phyloP scores from a whole-genome alignment of 2,888 invertebrate species.

The Amphipyra berbera region DNA sequence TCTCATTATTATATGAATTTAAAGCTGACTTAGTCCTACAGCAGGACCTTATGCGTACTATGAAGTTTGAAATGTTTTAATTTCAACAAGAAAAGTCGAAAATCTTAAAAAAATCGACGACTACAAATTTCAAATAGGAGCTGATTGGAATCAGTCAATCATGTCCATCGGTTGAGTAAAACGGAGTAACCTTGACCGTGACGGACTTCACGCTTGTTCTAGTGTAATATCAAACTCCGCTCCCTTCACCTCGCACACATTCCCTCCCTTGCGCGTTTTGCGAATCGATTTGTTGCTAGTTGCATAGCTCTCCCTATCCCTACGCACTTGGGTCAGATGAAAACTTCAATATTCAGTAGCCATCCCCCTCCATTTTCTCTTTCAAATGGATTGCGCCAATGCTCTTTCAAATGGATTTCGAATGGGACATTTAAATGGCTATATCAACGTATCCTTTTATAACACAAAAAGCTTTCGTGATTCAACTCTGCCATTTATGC shows the following conservation, averaged over 20 bases:
- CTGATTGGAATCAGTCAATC: slow-evolving; percentile 71
- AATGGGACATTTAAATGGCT: background rate
- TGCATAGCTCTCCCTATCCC: slow-evolving; percentile 12
- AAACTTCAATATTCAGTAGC: background rate
- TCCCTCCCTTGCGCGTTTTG: slow-evolving; percentile 64
- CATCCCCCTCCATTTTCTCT: slow-evolving; percentile 13
- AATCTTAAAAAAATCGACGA: slow-evolving; percentile 26
- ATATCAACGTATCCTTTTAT: slow-evolving; percentile 20
- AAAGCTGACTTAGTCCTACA: background rate
- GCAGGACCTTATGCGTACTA: background rate
- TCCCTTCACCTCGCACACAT: slow-evolving; percentile 61
- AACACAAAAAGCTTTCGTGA: slow-evolving; percentile 17
- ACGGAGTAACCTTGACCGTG: slow-evolving; percentile 83
- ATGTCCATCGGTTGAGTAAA: slow-evolving; percentile 68
- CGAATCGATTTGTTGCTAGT: slow-evolving; percentile 72
- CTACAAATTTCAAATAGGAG: slow-evolving; percentile 55
- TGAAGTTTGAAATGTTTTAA: background rate
- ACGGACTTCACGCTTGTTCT: slow-evolving; percentile 68
- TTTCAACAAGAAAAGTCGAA: slow-evolving; percentile 9
- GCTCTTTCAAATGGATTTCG: background rate
- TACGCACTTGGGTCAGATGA: slow-evolving; percentile 21
- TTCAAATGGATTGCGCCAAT: slow-evolving; percentile 10
- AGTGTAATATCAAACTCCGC: slow-evolving; percentile 66
- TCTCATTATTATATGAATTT: background rate
- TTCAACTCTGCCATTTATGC: slow-evolving; percentile 25